Percentiles rank a stretch among this genome's conserved stretches.
phyloP scores from a whole-genome alignment of 2,888 invertebrate genomes.

The Eilema sororculum region DNA sequence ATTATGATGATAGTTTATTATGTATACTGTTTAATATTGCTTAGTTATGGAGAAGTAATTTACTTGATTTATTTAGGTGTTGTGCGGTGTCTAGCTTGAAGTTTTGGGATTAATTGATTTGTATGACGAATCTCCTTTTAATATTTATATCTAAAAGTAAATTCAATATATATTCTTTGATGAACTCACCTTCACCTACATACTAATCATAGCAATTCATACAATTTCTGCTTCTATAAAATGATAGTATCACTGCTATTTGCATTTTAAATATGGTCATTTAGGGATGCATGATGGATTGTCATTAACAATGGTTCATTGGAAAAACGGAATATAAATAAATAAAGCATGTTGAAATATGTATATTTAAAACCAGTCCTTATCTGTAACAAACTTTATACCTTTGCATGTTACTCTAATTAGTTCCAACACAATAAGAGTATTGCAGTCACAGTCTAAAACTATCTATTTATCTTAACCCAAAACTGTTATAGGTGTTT shows the following conservation, averaged over 20 bases:
- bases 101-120: constrained; percentile 41
- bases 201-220: constrained; percentile 35
- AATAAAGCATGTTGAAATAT: constrained; percentile 18
- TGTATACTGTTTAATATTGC: constrained; percentile 29
- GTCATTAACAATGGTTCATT: constrained; percentile 25
- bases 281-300: constrained; percentile 35
- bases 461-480: constrained; percentile 20
- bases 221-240: constrained; percentile 30
- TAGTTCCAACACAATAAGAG: constrained; percentile 27
- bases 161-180: constrained; percentile 7
- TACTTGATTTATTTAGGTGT: constrained; percentile 37
- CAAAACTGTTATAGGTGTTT: constrained; percentile 87
- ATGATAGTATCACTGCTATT: constrained; percentile 31
- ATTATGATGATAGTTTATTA: constrained; percentile 26
- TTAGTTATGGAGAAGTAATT: constrained; percentile 30
- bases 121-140: not conserved
- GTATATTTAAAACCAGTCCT: not conserved
- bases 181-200: constrained; percentile 30
- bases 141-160: constrained; percentile 7
- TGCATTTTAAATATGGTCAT: constrained; percentile 15
- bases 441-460: constrained; percentile 6
- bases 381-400: not conserved
- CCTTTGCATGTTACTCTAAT: constrained; percentile 16
- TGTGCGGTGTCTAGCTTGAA: constrained; percentile 43
- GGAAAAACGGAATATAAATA: constrained; percentile 19